Evolutionary conservation across 1,140 invertebrate genomes (phyloP), one percentile per base, ranked within the genome.

Genomic region (Leptinotarsa defecta): DNA sequence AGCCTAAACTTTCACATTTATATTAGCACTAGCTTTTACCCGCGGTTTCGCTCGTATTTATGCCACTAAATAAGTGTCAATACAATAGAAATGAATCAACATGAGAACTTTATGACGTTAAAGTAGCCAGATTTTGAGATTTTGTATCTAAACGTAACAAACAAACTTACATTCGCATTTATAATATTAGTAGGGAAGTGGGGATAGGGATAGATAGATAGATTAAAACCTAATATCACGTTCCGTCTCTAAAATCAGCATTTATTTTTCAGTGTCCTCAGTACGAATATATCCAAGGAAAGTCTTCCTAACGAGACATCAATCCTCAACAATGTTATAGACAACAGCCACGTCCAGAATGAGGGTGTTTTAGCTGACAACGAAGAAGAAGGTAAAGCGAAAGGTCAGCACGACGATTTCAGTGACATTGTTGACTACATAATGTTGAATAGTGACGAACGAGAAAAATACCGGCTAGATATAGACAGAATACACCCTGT

Each of bases 371-470:
- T 27, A 82, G 81, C 8, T 82, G 78, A 3, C 24, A 70, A 52
- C 48, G 19, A 84, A 8, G 74, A 81, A 67, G 80, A 81, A 27
- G 79, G 79, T 3, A 73, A 79, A 72, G 6, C 52, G 52, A 57
- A 57, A 57, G 52, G 17, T 57, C 27, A 72, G 61, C 88, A 89
- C 77, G 90, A 91, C 82, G 86, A 88, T 57, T 92, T 91, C 81
- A 78, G 81, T 49, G 90, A 91, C 81, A 85, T 91, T 43, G 61
- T 87, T 70, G 86, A 88, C 52, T 86, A 88, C 62, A 81, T 89
- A 77, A 77, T 84, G 78, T 13, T 88, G 84, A 83, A 84, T 83
- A 75, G 87, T 70, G 87, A 89, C 68, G 87, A 87, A 17, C 88
- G 89, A 6, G 81, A 78, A 73, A 84, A 83, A 71, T 81, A 81